phyloP scores from a whole-genome alignment of 2,113 vertebrate species.

The Callipepla squamata region DNA sequence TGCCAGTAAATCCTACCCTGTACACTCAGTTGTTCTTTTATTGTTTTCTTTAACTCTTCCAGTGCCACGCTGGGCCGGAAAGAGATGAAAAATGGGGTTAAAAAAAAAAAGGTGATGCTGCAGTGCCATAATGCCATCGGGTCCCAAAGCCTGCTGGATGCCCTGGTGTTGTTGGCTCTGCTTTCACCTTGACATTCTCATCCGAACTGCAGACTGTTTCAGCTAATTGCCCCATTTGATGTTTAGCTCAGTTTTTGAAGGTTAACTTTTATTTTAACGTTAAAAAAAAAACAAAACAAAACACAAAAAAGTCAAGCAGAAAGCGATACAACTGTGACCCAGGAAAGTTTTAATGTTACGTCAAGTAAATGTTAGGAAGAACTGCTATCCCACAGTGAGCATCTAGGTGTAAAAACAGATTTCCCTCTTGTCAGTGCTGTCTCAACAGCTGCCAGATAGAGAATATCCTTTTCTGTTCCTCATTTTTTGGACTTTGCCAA shows the following conservation, averaged over 20 bases:
- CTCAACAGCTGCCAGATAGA: not conserved
- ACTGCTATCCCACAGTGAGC: not conserved
- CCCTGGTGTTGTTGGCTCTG: not conserved
- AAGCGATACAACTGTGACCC: not conserved
- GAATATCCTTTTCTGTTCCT: not conserved
- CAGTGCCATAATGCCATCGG: not conserved
- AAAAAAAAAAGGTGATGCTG: not conserved
- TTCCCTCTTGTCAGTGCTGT: not conserved
- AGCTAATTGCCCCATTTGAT: not conserved
- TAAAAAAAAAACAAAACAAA: not conserved
- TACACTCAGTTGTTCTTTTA: conserved; percentile 80
- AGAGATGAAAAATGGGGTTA: conserved; percentile 31
- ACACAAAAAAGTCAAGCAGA: not conserved
- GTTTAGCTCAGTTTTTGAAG: not conserved
- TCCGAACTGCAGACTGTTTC: not conserved
- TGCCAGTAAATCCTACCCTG: conserved; percentile 82
- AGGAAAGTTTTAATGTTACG: not conserved
- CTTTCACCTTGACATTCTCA: not conserved
- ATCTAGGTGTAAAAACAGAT: not conserved
- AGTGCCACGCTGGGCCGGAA: conserved; percentile 16
- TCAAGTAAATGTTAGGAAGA: not conserved
- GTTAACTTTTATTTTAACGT: not conserved
- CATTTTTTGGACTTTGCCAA: not conserved
- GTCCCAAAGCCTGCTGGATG: not conserved
- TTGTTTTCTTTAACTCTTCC: conserved; percentile 84